Conservation (phyloP, 2,888 invertebrate genomes). For the Ectemnius continuus region DNA sequence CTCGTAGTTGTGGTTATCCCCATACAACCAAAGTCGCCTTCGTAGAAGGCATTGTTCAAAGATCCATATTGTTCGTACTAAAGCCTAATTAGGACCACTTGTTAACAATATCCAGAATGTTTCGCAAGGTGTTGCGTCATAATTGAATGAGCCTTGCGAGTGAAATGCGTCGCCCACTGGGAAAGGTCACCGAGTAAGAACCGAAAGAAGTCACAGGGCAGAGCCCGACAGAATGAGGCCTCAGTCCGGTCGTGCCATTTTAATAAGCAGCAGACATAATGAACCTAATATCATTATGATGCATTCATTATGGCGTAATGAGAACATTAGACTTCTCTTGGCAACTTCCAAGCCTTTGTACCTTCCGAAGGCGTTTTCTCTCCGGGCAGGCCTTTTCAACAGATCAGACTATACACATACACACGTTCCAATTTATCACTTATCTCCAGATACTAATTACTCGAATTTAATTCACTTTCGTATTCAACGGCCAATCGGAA, state of each 20-base stretch:
- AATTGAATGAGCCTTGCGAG: slow-evolving; percentile 24
- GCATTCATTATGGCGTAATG: slow-evolving; percentile 65
- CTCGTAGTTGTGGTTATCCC: too few relatives aligned
- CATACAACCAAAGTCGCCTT: too few relatives aligned
- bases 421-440: slow-evolving; percentile 10
- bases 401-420: slow-evolving; percentile 1
- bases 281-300: slow-evolving; percentile 67
- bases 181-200: slow-evolving; percentile 25
- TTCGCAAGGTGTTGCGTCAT: slow-evolving; percentile 8
- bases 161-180: slow-evolving; percentile 40
- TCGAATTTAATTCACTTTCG: too few relatives aligned
- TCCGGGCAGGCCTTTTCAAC: slow-evolving; percentile 18
- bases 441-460: too few relatives aligned
- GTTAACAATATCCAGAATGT: too few relatives aligned
- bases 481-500: too few relatives aligned
- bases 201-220: slow-evolving; percentile 31
- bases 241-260: slow-evolving; percentile 58
- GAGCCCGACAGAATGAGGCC: slow-evolving; percentile 34
- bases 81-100: too few relatives aligned
- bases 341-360: slow-evolving; percentile 40
- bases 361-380: slow-evolving; percentile 2
- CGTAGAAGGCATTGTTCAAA: too few relatives aligned
- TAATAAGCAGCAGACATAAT: slow-evolving; percentile 65
- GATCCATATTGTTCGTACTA: too few relatives aligned
- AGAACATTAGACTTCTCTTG: slow-evolving; percentile 62